Evolutionary conservation across 2,888 invertebrate genomes (phyloP), one percentile per base, ranked within the genome.

Genomic region (Coenonympha glycerion): DNA sequence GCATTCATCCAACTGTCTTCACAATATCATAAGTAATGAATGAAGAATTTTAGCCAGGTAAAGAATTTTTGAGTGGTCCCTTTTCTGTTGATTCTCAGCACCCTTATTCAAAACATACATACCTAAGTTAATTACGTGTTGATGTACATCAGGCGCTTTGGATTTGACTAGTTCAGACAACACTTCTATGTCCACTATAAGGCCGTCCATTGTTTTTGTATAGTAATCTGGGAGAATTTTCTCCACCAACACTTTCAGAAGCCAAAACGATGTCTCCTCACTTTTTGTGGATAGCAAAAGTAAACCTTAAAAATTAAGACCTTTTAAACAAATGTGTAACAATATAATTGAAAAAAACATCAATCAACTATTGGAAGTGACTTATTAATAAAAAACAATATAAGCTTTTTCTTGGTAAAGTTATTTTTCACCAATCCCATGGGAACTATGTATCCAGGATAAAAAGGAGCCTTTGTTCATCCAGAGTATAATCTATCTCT

Each of bases 231-330:
- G 96, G 55, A 97, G 88, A 65, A 95, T 94, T 65, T 91, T 90
- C 70, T 96, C 95, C 5, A 96, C 92, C 60, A 98, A 85, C n/a
- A 92, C 91, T 85, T 96, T 96, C 47, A 98, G 87, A 48, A 98
- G 84, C 97, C 97, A 98, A 85, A 97, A 98, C 37, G 96, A 92
- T 56, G 92, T 92, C 77, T 97, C 96, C 77, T 97, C 97, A 79
- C 91, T 93, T 79, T 95, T 95, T 18, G 96, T 95, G 22, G 95
- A 92, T 58, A 97, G 85, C 47, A 98, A 79, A 58, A 97, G 80
- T 59, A 97, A 84, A 30, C 95, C 95, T 90, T 53, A 60, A 47
- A 16, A 16, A n/a, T n/a, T n/a, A n/a, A n/a, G n/a, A n/a, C n/a
- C n/a, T n/a, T n/a, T n/a, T 41, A 18, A 31, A 26, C 9, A 6